Conservation (phyloP, 2,797 vertebrate genomes). For the Myotis pilosus region DNA sequence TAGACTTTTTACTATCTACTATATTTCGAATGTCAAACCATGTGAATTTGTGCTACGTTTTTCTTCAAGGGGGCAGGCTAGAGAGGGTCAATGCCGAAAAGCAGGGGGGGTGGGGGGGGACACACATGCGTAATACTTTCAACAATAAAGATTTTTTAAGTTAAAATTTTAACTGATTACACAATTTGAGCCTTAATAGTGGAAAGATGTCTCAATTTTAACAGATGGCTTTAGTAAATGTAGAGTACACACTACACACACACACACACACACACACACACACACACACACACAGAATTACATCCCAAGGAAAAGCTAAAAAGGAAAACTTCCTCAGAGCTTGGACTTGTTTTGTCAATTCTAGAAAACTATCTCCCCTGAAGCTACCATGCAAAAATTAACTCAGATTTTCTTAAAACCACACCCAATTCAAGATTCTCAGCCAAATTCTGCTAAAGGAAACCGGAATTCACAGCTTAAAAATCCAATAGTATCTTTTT, state of each 20-base stretch:
- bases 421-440: not conserved
- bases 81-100: too few species aligned
- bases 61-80: not conserved
- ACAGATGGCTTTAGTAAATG: not conserved
- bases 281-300: not conserved
- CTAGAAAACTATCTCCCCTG: not conserved
- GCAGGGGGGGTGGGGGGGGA: too few species aligned
- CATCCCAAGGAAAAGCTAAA: not conserved
- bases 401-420: not conserved
- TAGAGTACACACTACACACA: not conserved
- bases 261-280: not conserved
- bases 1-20: not conserved
- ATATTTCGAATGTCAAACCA: conserved; percentile 15
- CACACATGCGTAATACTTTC: too few species aligned
- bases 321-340: not conserved
- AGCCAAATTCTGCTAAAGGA: not conserved
- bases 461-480: conserved; percentile 31
- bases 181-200: not conserved
- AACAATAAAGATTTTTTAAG: not conserved
- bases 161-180: conserved; percentile 10
- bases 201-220: conserved; percentile 1
- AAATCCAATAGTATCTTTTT: conserved; percentile 6
- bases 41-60: not conserved
- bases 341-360: not conserved
- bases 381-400: not conserved